Evolutionary conservation across 1,140 invertebrate genomes (phyloP).

Genomic region (Geopemphigus sp.): DNA sequence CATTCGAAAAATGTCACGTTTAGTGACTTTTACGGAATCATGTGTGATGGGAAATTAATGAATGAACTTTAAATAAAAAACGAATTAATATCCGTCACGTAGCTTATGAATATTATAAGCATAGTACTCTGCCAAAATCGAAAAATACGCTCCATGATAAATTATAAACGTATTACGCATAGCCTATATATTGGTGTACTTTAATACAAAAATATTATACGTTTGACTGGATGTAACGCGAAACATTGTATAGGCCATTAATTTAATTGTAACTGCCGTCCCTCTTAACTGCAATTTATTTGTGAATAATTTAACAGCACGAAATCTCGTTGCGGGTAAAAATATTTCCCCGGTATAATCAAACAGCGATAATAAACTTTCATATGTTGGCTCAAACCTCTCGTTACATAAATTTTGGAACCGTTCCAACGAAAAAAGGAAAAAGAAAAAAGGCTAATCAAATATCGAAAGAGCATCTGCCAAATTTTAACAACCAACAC

Average conservation of each 20-base stretch:
- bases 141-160: too few species aligned
- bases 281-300: background rate
- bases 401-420: slow-evolving; percentile 31
- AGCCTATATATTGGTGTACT: too few species aligned
- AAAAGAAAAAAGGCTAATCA: slow-evolving; percentile 32
- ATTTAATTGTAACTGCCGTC: background rate
- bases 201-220: too few species aligned
- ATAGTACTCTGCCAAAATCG: background rate
- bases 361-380: slow-evolving; percentile 43
- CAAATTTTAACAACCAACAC: slow-evolving; percentile 34
- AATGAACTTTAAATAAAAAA: background rate
- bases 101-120: background rate
- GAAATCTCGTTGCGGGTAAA: background rate
- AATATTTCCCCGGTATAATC: background rate
- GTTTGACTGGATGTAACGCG: too few species aligned
- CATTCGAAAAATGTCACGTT: background rate
- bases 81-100: background rate
- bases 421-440: background rate
- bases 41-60: background rate
- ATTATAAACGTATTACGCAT: too few species aligned
- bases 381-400: slow-evolving; percentile 13
- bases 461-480: slow-evolving; percentile 36
- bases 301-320: background rate
- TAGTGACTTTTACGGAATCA: background rate
- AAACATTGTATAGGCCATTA: too few species aligned